Evolutionary conservation across 2,888 invertebrate species (phyloP).

Genomic region (Volucella bombylans): DNA sequence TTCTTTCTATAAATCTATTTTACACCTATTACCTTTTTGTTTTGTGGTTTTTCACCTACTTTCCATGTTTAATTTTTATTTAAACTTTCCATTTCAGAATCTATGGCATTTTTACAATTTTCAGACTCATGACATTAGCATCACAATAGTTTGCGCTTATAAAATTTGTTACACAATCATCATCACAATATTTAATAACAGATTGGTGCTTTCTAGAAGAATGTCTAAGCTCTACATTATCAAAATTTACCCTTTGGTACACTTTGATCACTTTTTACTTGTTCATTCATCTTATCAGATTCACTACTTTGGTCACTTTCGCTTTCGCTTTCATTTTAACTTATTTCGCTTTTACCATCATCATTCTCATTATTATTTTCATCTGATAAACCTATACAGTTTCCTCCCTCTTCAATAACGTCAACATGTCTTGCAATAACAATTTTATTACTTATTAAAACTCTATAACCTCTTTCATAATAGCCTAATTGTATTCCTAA

Average conservation of each 20-base stretch:
- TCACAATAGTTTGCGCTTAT: constrained; percentile 4
- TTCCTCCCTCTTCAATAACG: no score
- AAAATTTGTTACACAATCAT: constrained; percentile 12
- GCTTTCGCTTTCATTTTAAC: background rate
- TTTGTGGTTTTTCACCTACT: constrained; percentile 71
- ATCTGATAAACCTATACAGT: no score
- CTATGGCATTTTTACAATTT: constrained; percentile 25
- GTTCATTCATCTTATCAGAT: background rate
- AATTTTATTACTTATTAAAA: no score
- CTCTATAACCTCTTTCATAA: no score
- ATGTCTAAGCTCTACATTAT: no score
- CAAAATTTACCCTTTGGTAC: no score
- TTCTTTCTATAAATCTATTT: constrained; percentile 77
- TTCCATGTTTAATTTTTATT: constrained; percentile 78
- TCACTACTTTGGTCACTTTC: background rate
- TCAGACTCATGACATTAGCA: constrained; percentile 10
- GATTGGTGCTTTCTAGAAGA: no score
- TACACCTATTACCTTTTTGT: constrained; percentile 75
- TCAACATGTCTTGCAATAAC: no score
- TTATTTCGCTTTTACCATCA: background rate
- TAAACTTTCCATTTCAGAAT: constrained; percentile 20
- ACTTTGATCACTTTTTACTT: no score
- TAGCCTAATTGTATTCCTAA: no score
- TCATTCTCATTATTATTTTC: background rate
- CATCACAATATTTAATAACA: constrained; percentile 4